Conservation (phyloP, 2,113 vertebrate genomes). For the Centropristis striata region DNA sequence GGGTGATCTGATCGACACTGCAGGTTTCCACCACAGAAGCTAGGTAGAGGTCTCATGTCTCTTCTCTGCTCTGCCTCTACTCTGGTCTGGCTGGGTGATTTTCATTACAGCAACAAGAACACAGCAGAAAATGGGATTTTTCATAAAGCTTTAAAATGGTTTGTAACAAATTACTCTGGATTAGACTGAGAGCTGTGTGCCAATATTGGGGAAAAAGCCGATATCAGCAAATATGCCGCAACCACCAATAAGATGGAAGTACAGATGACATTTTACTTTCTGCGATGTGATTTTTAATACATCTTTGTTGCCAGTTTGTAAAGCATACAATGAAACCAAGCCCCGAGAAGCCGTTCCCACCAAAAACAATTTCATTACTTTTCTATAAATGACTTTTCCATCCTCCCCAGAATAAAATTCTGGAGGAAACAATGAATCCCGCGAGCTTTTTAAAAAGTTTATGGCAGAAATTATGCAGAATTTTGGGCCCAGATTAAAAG, state of each 20-base stretch:
- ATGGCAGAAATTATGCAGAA: conserved; percentile 17
- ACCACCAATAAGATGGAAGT: not conserved
- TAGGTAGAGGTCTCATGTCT: not conserved
- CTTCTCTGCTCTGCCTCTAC: not conserved
- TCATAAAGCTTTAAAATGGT: not conserved
- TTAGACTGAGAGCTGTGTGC: not conserved
- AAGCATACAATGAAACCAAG: not conserved
- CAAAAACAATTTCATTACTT: conserved; percentile 11
- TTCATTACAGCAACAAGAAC: not conserved
- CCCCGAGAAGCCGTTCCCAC: conserved; percentile 11
- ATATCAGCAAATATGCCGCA: not conserved
- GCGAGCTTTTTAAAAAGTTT: conserved; percentile 7
- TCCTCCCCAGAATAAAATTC: conserved; percentile 7
- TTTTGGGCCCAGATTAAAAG: conserved; percentile 9
- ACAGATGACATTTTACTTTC: conserved; percentile 18
- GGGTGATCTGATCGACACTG: not conserved
- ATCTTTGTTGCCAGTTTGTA: conserved; percentile 1
- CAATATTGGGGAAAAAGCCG: not conserved
- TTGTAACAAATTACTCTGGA: conserved; percentile 13
- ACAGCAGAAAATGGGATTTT: conserved; percentile 6
- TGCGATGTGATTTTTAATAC: not conserved
- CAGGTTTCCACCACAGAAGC: not conserved
- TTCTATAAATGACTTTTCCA: conserved; percentile 36
- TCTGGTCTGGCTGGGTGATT: not conserved
- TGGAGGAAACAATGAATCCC: conserved; percentile 32